phyloP scores from a whole-genome alignment of 2,113 vertebrate species.

The Mesembrinibis cayennensis region DNA sequence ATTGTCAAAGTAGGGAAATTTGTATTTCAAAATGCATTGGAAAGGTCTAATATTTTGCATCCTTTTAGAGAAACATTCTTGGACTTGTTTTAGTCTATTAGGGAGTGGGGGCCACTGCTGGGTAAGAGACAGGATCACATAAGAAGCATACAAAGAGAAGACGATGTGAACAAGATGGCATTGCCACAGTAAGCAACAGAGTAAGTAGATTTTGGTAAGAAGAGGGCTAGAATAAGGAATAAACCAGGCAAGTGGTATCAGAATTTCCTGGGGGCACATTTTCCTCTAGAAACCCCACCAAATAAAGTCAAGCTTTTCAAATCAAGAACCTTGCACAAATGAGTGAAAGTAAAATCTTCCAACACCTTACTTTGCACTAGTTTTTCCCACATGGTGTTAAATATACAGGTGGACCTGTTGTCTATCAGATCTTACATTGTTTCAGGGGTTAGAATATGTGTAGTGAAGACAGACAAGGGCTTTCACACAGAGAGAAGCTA shows the following conservation, averaged over 20 bases:
- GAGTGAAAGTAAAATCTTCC: neutral
- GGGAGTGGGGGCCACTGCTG: neutral
- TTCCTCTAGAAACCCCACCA: neutral
- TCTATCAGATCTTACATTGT: neutral
- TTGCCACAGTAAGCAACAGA: neutral
- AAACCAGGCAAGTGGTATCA: neutral
- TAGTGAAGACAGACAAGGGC: neutral
- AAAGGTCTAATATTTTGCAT: neutral
- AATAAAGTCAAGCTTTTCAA: neutral
- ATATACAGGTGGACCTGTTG: neutral
- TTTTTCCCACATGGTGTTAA: neutral
- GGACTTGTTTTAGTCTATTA: neutral
- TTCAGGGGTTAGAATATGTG: neutral
- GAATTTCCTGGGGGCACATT: neutral
- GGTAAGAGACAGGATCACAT: neutral
- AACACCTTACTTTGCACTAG: neutral
- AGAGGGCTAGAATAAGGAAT: neutral
- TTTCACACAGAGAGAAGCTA: neutral
- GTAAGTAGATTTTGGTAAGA: neutral
- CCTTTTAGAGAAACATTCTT: neutral
- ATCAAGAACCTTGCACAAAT: neutral
- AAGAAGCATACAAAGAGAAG: neutral
- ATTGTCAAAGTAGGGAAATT: neutral
- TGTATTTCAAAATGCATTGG: neutral
- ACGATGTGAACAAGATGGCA: neutral